Conservation (phyloP, 2,888 invertebrate genomes). For the Gymnoscelis rufifasciata region DNA sequence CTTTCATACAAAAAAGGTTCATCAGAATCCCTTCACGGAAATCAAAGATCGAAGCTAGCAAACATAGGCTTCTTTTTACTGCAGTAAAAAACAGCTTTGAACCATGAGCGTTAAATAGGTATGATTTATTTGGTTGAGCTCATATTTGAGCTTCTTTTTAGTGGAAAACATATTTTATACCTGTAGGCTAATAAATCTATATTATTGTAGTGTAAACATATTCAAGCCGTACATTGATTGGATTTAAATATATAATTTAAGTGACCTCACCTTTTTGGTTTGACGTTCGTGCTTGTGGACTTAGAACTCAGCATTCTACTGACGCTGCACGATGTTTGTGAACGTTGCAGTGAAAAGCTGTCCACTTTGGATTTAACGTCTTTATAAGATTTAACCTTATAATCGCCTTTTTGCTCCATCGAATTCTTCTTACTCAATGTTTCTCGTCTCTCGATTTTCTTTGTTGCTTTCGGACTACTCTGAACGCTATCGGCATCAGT, state of each 20-base stretch:
- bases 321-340: constrained; percentile 72
- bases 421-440: constrained; percentile 62
- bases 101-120: too few species aligned
- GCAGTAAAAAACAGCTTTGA: too few species aligned
- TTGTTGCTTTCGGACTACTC: constrained; percentile 78
- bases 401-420: constrained; percentile 88
- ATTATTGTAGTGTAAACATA: too few species aligned
- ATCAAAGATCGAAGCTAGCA: too few species aligned
- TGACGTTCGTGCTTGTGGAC: constrained; percentile 60
- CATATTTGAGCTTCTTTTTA: too few species aligned
- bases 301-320: constrained; percentile 70
- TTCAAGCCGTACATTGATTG: too few species aligned
- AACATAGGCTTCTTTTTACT: too few species aligned
- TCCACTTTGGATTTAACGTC: constrained; percentile 93
- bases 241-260: not conserved
- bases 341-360: constrained; percentile 73
- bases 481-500: constrained; percentile 76
- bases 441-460: constrained; percentile 86
- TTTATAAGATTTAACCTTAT: constrained; percentile 85
- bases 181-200: too few species aligned
- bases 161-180: too few species aligned
- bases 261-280: constrained; percentile 66
- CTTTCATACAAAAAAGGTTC: too few species aligned
- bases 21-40: too few species aligned
- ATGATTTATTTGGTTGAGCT: too few species aligned